A percentile compares a stretch with the other conserved stretches of the same genome.
Evolutionary conservation across 2,888 invertebrate genomes (phyloP).

Genomic region (Mesopsocus fuscifrons): DNA sequence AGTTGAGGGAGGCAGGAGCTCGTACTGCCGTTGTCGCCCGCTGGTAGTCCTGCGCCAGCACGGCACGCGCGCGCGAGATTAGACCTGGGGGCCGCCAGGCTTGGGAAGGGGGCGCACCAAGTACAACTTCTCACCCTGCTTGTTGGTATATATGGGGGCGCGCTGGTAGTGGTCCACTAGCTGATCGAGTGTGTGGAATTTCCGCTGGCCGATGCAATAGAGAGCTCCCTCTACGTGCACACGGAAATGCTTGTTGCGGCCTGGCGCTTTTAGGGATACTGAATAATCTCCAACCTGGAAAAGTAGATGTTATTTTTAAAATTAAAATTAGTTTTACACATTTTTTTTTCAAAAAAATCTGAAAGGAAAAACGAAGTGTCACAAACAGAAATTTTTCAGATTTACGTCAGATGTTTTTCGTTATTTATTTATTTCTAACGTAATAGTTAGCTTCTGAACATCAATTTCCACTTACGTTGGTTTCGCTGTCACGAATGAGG

Average conservation of each 20-base stretch:
- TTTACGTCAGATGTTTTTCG: no score
- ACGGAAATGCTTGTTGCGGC: slow-evolving; percentile 97
- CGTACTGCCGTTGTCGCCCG: slow-evolving; percentile 7
- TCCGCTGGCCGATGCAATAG: slow-evolving; percentile 95
- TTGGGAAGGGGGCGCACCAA: slow-evolving; percentile 83
- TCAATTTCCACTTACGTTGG: slow-evolving; percentile 96
- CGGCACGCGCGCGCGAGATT: slow-evolving; percentile 3
- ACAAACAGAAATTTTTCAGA: no score
- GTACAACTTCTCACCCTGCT: slow-evolving; percentile 93
- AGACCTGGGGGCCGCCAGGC: slow-evolving; percentile 19
- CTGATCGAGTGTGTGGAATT: slow-evolving; percentile 89
- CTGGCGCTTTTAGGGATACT: slow-evolving; percentile 92
- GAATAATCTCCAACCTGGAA: slow-evolving; percentile 93
- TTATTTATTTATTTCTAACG: no score
- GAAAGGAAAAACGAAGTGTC: slow-evolving; percentile 1
- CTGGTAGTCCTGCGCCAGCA: slow-evolving; percentile 6
- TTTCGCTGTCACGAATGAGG: slow-evolving; percentile 96
- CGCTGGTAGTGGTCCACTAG: slow-evolving; percentile 96
- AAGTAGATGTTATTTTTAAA: slow-evolving; percentile 15
- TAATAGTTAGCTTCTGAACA: no score
- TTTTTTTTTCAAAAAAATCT: slow-evolving; percentile 1
- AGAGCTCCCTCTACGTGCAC: slow-evolving; percentile 86
- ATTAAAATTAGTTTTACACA: slow-evolving; percentile 5
- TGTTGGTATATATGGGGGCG: slow-evolving; percentile 96
- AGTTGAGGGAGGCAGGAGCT: background rate